Conservation (phyloP, 2,113 vertebrate genomes). For the pig (Sus scrofa) region T2T-Sscrofa CM000823.6:16412001-16412500, state of each 20-base stretch:
- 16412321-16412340: too few relatives aligned
- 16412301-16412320: background rate
- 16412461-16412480: too few relatives aligned
- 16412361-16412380: too few relatives aligned
- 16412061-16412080: background rate
- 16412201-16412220: background rate
- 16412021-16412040: background rate
- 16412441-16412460: too few relatives aligned
- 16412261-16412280: background rate
- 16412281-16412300: background rate
- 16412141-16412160: background rate
- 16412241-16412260: background rate
- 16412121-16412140: background rate
- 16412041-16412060: background rate
- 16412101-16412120: background rate
- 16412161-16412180: background rate
- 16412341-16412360: too few relatives aligned
- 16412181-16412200: background rate
- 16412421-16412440: too few relatives aligned
- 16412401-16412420: too few relatives aligned
- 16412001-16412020: background rate
- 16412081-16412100: background rate
- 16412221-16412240: background rate
- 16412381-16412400: too few relatives aligned
- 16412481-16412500: too few relatives aligned